These are phyloP conservation scores for Urechis unicinctus DNA, from an alignment of 2,888 invertebrate genomes.

Conservation along the genomic window DNA sequence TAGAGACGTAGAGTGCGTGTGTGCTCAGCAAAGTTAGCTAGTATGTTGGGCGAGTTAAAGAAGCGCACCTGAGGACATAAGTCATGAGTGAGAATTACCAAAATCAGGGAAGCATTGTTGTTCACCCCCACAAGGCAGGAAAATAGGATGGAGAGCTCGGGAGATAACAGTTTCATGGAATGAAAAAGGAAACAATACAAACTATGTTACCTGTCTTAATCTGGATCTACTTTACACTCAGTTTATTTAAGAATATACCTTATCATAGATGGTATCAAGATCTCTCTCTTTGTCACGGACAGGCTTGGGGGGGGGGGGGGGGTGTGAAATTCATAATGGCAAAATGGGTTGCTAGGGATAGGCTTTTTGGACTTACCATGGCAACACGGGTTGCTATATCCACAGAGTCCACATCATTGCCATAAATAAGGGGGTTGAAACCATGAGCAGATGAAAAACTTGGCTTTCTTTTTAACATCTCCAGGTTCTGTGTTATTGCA, in stretches of 20 bases:
- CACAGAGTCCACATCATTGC: conserved; percentile 83
- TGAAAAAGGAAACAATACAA: too few species aligned
- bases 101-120: too few species aligned
- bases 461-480: conserved; percentile 39
- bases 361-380: conserved; percentile 65
- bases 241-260: not conserved
- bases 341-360: not conserved
- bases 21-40: conserved; percentile 97
- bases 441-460: conserved; percentile 37
- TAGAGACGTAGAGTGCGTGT: conserved; percentile 91
- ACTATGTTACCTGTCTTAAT: too few species aligned
- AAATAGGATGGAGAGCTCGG: too few species aligned
- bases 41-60: conserved; percentile 93
- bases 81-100: too few species aligned
- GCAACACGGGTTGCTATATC: conserved; percentile 97
- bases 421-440: conserved; percentile 75
- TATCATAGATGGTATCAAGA: not conserved
- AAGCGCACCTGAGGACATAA: conserved; percentile 68
- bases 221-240: too few species aligned
- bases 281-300: too few species aligned
- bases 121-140: too few species aligned
- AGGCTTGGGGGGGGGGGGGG: too few species aligned
- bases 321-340: not conserved
- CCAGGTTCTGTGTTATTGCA: conserved; percentile 43
- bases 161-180: too few species aligned